Evolutionary conservation across 2,797 vertebrate species (phyloP).

Genomic region (Gadopsis marmoratus): DNA sequence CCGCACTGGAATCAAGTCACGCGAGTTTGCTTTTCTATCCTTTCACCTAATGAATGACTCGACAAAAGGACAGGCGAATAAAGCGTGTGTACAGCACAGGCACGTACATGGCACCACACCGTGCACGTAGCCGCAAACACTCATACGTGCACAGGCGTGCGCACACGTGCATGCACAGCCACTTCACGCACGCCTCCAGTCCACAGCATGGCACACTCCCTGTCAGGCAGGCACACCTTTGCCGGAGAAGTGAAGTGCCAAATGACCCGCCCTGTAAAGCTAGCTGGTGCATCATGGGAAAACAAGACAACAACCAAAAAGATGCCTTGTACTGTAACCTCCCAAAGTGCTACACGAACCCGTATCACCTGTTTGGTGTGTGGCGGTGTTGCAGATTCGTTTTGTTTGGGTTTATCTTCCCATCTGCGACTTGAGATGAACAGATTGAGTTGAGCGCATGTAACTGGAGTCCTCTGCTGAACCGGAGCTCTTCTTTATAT

Average conservation of each 20-base stretch:
- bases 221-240: slow-evolving; percentile 49
- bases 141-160: background rate
- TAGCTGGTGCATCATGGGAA: slow-evolving; percentile 48
- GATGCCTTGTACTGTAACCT: background rate
- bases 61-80: background rate
- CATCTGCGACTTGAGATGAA: background rate
- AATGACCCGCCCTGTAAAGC: slow-evolving; percentile 63
- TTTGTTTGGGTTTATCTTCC: background rate
- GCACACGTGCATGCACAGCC: slow-evolving; percentile 3
- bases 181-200: background rate
- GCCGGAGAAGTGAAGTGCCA: background rate
- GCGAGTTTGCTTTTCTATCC: background rate
- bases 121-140: background rate
- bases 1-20: slow-evolving; percentile 37
- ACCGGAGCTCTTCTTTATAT: slow-evolving; percentile 58
- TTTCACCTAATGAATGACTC: background rate
- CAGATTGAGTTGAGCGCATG: slow-evolving; percentile 15
- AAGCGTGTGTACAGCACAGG: background rate
- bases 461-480: slow-evolving; percentile 60
- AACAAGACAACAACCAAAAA: background rate
- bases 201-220: slow-evolving; percentile 22
- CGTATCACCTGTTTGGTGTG: background rate
- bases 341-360: background rate
- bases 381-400: too few relatives aligned
- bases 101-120: background rate